A percentile compares a stretch with the other conserved stretches of the same genome.
Conservation (phyloP, 2,797 vertebrate species). For the Chloroceryle inda region DNA sequence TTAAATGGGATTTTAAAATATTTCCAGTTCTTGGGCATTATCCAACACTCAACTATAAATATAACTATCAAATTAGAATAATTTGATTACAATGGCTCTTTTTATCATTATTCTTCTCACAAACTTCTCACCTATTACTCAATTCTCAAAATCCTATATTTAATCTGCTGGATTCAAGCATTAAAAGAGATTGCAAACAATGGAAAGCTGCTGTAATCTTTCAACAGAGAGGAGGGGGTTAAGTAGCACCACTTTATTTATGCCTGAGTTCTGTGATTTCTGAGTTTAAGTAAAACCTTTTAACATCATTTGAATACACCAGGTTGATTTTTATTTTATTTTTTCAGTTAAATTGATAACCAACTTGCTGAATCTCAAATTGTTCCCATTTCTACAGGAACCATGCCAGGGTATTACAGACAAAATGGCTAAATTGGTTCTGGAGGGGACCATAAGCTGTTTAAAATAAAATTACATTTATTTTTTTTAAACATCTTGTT, state of each 20-base stretch:
- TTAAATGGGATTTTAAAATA: not conserved
- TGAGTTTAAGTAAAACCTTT: slow-evolving; percentile 61
- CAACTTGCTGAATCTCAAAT: slow-evolving; percentile 77
- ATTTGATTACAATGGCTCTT: slow-evolving; percentile 4
- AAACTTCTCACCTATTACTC: not conserved
- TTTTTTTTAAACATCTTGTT: slow-evolving; percentile 80
- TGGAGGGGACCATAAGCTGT: slow-evolving; percentile 63
- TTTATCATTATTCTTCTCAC: slow-evolving; percentile 39
- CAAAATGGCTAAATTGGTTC: slow-evolving; percentile 80
- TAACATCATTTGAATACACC: slow-evolving; percentile 63
- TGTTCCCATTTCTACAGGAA: slow-evolving; percentile 72
- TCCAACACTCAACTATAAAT: slow-evolving; percentile 19
- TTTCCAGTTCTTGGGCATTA: slow-evolving; percentile 52
- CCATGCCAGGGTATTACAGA: slow-evolving; percentile 70
- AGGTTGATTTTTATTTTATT: slow-evolving; percentile 11
- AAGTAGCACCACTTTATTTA: slow-evolving; percentile 48
- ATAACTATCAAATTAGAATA: slow-evolving; percentile 51
- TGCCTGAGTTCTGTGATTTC: slow-evolving; percentile 61
- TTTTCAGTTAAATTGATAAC: slow-evolving; percentile 61
- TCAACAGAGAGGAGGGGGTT: slow-evolving; percentile 7
- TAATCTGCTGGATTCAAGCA: slow-evolving; percentile 5
- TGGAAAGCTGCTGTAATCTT: not conserved
- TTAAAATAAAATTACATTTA: slow-evolving; percentile 81
- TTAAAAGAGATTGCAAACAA: slow-evolving; percentile 4
- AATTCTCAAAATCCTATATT: slow-evolving; percentile 18